Evolutionary conservation across 2,113 vertebrate genomes (phyloP).

Genomic region (Paedocypris sp.): DNA sequence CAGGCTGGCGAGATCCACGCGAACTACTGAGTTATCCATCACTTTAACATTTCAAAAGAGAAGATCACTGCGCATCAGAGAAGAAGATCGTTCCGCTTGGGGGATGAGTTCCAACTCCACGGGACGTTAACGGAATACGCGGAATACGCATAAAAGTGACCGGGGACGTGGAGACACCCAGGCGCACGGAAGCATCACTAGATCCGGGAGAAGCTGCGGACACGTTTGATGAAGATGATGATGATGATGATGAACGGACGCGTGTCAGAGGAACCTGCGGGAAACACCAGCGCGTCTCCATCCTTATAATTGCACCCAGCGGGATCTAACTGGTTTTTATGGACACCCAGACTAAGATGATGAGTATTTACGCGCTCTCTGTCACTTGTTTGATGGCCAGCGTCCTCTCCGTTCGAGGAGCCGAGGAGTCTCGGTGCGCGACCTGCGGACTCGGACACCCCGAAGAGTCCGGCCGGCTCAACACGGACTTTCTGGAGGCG

Average conservation of each 20-base stretch:
- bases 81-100: background rate
- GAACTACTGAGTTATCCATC: no score
- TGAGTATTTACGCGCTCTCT: slow-evolving; percentile 39
- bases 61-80: background rate
- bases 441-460: slow-evolving; percentile 77
- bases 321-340: slow-evolving; percentile 5
- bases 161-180: background rate
- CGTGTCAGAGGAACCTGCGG: slow-evolving; percentile 9
- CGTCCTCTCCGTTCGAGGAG: slow-evolving; percentile 44
- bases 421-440: slow-evolving; percentile 72
- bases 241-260: background rate
- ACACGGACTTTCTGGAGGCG: slow-evolving; percentile 86
- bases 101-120: background rate
- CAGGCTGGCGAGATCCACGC: background rate
- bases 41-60: no score
- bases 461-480: slow-evolving; percentile 70
- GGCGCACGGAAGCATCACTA: no score
- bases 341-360: slow-evolving; percentile 37
- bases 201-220: background rate
- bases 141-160: no score
- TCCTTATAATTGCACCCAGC: slow-evolving; percentile 3
- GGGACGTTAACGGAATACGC: slow-evolving; percentile 4
- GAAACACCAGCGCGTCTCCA: background rate
- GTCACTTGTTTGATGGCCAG: slow-evolving; percentile 46
- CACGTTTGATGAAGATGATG: slow-evolving; percentile 23